Percentiles rank a stretch among this genome's conserved stretches.
These are phyloP conservation scores for Oenanthe oenanthe DNA, from an alignment of 2,113 vertebrate genomes.

Conservation along the genomic window DNA sequence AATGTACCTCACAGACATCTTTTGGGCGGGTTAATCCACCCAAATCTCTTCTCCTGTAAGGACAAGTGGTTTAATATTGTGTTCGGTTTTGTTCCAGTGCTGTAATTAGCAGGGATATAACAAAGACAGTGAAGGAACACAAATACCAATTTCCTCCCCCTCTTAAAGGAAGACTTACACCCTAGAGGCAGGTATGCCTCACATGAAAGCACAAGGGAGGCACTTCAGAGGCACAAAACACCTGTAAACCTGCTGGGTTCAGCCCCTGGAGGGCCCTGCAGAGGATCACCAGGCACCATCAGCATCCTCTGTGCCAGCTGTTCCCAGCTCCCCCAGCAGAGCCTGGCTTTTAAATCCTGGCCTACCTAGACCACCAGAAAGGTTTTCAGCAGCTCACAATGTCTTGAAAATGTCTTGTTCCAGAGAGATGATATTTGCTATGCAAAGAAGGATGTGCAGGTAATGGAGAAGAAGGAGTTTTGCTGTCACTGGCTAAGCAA, in stretches of 20 bases:
- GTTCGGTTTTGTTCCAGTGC: neutral
- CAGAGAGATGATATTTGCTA: neutral
- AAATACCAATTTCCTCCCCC: neutral
- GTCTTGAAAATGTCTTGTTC: neutral
- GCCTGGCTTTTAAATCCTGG: neutral
- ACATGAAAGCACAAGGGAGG: neutral
- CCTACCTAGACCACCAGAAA: neutral
- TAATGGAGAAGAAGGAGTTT: neutral
- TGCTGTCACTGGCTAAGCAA: neutral
- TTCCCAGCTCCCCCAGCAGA: neutral
- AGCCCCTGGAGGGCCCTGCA: neutral
- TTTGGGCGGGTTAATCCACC: neutral
- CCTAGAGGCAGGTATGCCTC: neutral
- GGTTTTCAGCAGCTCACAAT: neutral
- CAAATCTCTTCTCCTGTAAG: neutral
- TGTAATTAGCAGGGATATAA: neutral
- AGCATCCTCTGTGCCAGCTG: neutral
- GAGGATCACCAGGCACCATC: fast-evolving
- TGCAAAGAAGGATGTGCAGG: neutral
- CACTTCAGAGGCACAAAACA: neutral
- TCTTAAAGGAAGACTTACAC: neutral
- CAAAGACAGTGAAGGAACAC: neutral
- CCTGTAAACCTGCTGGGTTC: neutral
- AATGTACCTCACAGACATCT: fast-evolving
- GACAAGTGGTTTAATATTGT: neutral